Evolutionary conservation across 2,113 vertebrate species (phyloP).

Genomic region (Cyprinodon brontotheroides): DNA sequence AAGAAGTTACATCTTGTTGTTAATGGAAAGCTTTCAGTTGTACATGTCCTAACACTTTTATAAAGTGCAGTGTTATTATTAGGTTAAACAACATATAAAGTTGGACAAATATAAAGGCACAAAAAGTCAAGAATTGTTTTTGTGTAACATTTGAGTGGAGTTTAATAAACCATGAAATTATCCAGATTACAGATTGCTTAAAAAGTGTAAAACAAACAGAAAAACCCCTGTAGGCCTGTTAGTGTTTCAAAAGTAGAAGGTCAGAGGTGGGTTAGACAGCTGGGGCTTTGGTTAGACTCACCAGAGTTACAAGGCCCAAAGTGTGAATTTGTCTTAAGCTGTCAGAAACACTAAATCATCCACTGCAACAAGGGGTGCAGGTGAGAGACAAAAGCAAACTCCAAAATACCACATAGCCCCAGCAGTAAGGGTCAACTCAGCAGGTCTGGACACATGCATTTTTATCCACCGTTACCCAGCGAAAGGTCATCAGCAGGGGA

Average conservation of each 20-base stretch:
- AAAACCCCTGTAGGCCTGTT: neutral
- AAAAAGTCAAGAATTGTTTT: neutral
- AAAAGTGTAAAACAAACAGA: neutral
- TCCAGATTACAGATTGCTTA: neutral
- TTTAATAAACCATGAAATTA: conserved; percentile 5
- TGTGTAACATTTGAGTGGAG: neutral
- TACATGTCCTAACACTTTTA: no score
- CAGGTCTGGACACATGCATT: neutral
- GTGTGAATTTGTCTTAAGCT: conserved; percentile 6
- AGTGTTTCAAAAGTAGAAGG: neutral
- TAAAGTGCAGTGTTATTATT: neutral
- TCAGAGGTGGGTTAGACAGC: conserved; percentile 6
- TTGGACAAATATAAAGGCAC: neutral
- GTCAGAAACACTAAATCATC: neutral
- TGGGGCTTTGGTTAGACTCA: neutral
- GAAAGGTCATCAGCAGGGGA: neutral
- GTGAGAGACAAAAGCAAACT: neutral
- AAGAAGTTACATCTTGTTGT: no score
- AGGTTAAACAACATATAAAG: neutral
- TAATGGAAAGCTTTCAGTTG: no score
- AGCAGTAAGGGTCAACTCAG: neutral
- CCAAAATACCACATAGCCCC: neutral
- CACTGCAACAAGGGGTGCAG: neutral
- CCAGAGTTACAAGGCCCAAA: neutral
- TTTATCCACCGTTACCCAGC: neutral